Conservation (phyloP, 2,888 invertebrate genomes). For the Ryuthela nishihirai region DNA sequence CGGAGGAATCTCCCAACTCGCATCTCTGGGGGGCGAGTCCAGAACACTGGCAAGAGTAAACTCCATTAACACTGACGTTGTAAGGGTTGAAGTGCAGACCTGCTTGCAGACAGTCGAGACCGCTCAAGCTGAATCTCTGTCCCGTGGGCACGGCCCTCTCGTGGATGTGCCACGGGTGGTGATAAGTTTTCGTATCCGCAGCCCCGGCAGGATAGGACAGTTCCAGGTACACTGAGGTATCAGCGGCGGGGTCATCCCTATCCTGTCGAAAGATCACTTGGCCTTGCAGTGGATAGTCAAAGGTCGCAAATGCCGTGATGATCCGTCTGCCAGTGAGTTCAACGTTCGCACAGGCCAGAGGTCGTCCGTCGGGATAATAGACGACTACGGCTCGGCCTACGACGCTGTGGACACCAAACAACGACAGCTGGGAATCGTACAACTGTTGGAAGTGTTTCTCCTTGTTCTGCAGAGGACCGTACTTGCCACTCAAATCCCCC, state of each 20-base stretch:
- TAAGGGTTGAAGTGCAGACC: constrained; percentile 73
- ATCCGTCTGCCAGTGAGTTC: constrained; percentile 55
- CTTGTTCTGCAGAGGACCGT: constrained; percentile 46
- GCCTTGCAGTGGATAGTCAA: constrained; percentile 84
- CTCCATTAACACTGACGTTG: constrained; percentile 53
- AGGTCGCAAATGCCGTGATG: constrained; percentile 73
- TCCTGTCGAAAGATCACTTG: constrained; percentile 65
- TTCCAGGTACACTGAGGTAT: constrained; percentile 78
- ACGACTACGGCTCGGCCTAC: constrained; percentile 74
- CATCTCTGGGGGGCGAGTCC: constrained; percentile 82
- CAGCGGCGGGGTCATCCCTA: constrained; percentile 71
- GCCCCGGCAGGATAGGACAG: constrained; percentile 38
- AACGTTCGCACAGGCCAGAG: constrained; percentile 52
- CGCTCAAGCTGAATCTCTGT: constrained; percentile 38
- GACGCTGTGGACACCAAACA: constrained; percentile 73
- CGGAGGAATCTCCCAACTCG: constrained; percentile 84
- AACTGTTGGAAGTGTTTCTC: constrained; percentile 37
- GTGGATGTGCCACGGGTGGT: constrained; percentile 74
- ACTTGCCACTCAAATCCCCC: constrained; percentile 85
- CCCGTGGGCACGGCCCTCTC: constrained; percentile 45
- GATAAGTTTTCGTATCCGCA: constrained; percentile 28
- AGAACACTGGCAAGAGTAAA: constrained; percentile 72
- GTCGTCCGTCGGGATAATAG: constrained; percentile 51
- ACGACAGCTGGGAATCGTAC: constrained; percentile 73
- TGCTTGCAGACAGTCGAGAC: constrained; percentile 51